A percentile compares a stretch with the other conserved stretches of the same genome.
phyloP scores from a whole-genome alignment of 1,140 invertebrate species.

The Caenorhabditis remanei region DNA sequence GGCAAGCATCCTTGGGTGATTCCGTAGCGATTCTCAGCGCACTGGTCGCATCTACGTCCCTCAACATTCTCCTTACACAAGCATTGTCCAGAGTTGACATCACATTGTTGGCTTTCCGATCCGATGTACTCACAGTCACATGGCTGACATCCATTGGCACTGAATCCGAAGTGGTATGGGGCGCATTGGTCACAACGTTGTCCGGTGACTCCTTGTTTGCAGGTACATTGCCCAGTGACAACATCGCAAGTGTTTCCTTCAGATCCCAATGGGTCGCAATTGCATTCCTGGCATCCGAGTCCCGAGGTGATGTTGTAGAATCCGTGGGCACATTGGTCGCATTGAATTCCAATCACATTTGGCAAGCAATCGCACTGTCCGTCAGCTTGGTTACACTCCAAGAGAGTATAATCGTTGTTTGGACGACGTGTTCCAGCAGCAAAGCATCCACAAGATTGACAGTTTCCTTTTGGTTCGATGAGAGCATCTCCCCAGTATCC shows the following conservation, averaged over 20 bases:
- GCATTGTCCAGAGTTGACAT: constrained; percentile 82
- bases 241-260: constrained; percentile 87
- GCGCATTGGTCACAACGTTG: constrained; percentile 86
- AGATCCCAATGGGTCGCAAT: constrained; percentile 89
- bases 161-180: constrained; percentile 90
- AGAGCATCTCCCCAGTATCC: constrained; percentile 81
- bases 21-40: constrained; percentile 80
- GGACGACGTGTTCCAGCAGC: constrained; percentile 82
- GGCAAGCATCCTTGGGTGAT: constrained; percentile 70
- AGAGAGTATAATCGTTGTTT: constrained; percentile 82
- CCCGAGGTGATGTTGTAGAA: constrained; percentile 84
- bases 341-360: constrained; percentile 89
- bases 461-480: constrained; percentile 70
- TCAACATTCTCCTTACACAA: constrained; percentile 93
- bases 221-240: constrained; percentile 87
- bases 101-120: constrained; percentile 74
- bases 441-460: constrained; percentile 81
- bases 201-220: constrained; percentile 88
- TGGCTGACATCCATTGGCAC: constrained; percentile 80
- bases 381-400: constrained; percentile 85
- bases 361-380: constrained; percentile 89
- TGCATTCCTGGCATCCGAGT: constrained; percentile 86
- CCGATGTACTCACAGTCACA: constrained; percentile 75
- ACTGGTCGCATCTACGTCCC: constrained; percentile 92
- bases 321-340: constrained; percentile 87